Percentiles rank a stretch among this genome's conserved stretches.
These are phyloP conservation scores for Drepana falcataria DNA, from an alignment of 2,888 invertebrate species.

Conservation along the genomic window DNA sequence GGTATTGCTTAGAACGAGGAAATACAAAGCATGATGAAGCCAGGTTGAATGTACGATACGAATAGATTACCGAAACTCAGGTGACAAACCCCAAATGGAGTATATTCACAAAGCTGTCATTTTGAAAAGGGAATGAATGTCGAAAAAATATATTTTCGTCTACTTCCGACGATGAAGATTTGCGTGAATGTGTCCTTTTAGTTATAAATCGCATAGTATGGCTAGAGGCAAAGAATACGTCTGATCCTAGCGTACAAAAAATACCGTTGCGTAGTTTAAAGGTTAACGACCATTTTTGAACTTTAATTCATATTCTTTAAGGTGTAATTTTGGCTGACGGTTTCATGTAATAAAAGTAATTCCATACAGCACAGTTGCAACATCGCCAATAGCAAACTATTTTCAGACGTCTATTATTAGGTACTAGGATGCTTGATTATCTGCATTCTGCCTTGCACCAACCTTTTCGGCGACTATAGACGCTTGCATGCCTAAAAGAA, in stretches of 20 bases:
- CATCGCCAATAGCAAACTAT: conserved; percentile 21
- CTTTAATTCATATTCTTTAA: background rate
- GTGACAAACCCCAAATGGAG: background rate
- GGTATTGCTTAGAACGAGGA: conserved; percentile 4
- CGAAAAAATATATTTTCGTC: background rate
- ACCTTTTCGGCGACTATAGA: conserved; percentile 9
- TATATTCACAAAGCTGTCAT: background rate
- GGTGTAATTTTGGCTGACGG: background rate
- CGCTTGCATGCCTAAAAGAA: too few species aligned
- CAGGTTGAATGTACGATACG: background rate
- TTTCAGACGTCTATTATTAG: conserved; percentile 24
- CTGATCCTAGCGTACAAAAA: background rate
- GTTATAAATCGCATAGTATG: background rate
- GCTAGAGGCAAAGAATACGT: background rate
- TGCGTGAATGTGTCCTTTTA: background rate
- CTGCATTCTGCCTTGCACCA: conserved; percentile 7
- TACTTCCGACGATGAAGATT: background rate
- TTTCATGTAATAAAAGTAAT: background rate
- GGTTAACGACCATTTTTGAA: too few species aligned
- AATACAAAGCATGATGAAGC: background rate
- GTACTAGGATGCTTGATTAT: conserved; percentile 15
- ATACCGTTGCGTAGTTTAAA: too few species aligned
- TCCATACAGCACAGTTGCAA: conserved; percentile 5
- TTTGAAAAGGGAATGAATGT: conserved; percentile 2
- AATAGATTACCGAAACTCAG: conserved; percentile 3